Conservation (phyloP, 2,888 invertebrate species). For the Lutraria lutraria region DNA sequence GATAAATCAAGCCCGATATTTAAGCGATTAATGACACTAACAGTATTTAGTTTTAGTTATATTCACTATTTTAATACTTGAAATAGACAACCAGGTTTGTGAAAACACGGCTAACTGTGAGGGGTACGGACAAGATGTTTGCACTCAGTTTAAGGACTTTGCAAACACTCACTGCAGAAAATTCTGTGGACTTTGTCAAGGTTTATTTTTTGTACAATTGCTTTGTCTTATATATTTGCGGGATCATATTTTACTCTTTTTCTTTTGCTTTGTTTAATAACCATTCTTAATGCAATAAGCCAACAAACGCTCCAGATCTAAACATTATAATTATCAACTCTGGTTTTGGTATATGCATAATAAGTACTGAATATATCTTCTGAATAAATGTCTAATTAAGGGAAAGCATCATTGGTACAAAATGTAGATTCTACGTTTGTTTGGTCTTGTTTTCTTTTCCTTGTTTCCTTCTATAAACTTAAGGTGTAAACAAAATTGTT, state of each 20-base stretch:
- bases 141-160: constrained; percentile 38
- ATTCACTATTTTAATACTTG: background rate
- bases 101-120: constrained; percentile 40
- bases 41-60: background rate
- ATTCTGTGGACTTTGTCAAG: constrained; percentile 53
- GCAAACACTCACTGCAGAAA: constrained; percentile 39
- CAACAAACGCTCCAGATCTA: too few relatives aligned
- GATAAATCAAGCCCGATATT: too few relatives aligned
- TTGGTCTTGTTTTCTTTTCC: too few relatives aligned
- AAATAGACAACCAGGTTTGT: constrained; percentile 5
- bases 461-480: too few relatives aligned
- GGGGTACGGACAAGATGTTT: constrained; percentile 36
- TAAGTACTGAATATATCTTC: too few relatives aligned
- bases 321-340: too few relatives aligned
- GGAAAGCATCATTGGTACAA: too few relatives aligned
- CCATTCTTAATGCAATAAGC: too few relatives aligned
- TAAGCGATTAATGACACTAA: background rate
- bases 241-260: background rate
- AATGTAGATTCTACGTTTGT: too few relatives aligned
- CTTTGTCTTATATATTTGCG: constrained; percentile 3
- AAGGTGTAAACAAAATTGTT: too few relatives aligned
- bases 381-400: too few relatives aligned
- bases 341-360: too few relatives aligned
- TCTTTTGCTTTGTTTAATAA: background rate
- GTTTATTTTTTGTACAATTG: background rate